Base-by-base conservation (phyloP, 2,888 invertebrate species). In the Tetragonisca angustula region DNA sequence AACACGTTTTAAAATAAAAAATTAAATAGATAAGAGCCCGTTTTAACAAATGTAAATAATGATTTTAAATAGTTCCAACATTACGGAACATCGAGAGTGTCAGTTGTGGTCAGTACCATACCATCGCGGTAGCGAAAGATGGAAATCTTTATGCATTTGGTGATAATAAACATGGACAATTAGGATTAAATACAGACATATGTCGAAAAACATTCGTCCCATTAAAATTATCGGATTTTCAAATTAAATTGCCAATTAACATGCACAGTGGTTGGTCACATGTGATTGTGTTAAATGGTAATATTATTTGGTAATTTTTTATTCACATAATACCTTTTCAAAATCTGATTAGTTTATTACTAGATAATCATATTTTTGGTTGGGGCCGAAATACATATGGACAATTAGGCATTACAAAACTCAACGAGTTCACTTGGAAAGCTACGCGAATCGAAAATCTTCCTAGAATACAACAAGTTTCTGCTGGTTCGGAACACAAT, bases 361-460 rank as follows among this genome's bases (percentile, higher is more conserved):
- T 96, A 94, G 95, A 95, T 92, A 96, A 97, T 21, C 95, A 95
- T 81, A 94, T 98, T n/a, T 95, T 96, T 49, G 95, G 96, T 21
- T 98, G 97, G 97, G 98, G 98, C 4, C 95, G 98, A 91, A 98
- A 98, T 93, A 96, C 96, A 89, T 97, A 97, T 94, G 97, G 97
- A 0, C 98, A 98, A 92, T 94, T 98, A 74, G 98, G 97, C 4
- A 91, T 91, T 43, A 67, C 82, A 21, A 92, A 94, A 17, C 91
- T 93, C 69, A 93, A 94, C 32, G 94, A 95, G 65, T 50, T 43
- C 4, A 72, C 76, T 36, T 91, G 90, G 88, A 79, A 75, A 71
- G 88, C 90, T 24, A 73, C 82, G 43, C 59, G 27, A 43, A 64
- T 91, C 36, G 56, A 85, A 43, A 49, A 89, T 95, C 94, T 95